phyloP scores from a whole-genome alignment of 2,113 vertebrate species.

The Apeltes quadracus region DNA sequence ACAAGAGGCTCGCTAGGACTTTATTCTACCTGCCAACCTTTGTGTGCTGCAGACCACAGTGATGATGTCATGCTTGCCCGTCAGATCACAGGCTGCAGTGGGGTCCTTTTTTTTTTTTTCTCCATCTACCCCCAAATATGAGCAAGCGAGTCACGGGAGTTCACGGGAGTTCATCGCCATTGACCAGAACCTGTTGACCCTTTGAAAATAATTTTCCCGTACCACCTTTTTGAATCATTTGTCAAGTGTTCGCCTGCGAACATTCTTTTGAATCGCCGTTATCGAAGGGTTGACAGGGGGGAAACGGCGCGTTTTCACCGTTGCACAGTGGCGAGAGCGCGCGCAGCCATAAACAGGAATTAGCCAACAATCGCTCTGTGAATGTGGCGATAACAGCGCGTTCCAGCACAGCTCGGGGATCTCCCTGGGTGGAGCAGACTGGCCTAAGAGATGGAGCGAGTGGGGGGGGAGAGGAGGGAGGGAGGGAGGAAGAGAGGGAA shows the following conservation, averaged over 20 bases:
- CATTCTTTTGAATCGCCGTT: slow-evolving; percentile 31
- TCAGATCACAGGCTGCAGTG: not conserved
- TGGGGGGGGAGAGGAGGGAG: slow-evolving; percentile 25
- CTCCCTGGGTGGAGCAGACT: slow-evolving; percentile 84
- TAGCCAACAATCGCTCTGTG: slow-evolving; percentile 92
- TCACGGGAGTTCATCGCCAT: too few relatives aligned
- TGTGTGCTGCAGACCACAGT: slow-evolving; percentile 1
- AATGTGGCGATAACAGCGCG: slow-evolving; percentile 89
- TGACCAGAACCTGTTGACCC: not conserved
- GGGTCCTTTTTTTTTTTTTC: slow-evolving; percentile 1
- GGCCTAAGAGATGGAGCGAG: slow-evolving; percentile 39
- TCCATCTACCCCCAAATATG: not conserved
- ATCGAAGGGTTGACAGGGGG: slow-evolving; percentile 75
- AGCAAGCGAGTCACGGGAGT: not conserved
- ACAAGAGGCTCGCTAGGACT: slow-evolving; percentile 31
- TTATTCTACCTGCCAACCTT: slow-evolving; percentile 20
- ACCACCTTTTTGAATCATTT: slow-evolving; percentile 2
- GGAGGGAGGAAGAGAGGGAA: not conserved
- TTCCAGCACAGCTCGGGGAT: slow-evolving; percentile 87
- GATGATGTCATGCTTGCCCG: not conserved
- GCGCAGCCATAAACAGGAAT: slow-evolving; percentile 91
- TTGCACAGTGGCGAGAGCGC: slow-evolving; percentile 78
- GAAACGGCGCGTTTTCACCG: slow-evolving; percentile 49
- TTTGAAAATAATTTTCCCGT: not conserved
- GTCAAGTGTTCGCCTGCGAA: slow-evolving; percentile 22